phyloP scores from a whole-genome alignment of 2,113 vertebrate genomes.

The Leptosomus discolor region DNA sequence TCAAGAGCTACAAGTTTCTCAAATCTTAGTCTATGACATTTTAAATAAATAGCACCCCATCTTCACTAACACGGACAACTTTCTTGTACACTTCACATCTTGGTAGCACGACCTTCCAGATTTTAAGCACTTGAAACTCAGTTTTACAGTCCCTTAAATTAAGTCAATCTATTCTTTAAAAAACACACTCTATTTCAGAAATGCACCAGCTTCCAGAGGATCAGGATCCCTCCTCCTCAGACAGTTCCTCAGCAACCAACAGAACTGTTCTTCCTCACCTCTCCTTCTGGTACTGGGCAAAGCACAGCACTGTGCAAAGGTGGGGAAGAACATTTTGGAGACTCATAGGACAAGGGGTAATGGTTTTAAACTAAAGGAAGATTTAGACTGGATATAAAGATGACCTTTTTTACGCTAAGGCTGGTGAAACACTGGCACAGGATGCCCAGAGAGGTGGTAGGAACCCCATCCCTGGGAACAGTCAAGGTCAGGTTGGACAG shows the following conservation, averaged over 20 bases:
- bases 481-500: no score
- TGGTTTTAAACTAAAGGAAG: no score
- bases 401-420: no score
- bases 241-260: not conserved
- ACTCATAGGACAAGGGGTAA: no score
- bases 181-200: not conserved
- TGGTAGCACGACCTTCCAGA: not conserved
- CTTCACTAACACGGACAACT: not conserved
- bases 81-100: not conserved
- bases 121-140: not conserved
- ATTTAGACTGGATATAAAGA: no score
- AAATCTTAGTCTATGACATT: not conserved
- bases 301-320: not conserved
- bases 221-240: not conserved
- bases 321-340: not conserved
- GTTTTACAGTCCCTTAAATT: not conserved
- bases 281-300: not conserved
- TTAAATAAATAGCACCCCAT: not conserved
- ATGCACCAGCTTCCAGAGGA: not conserved
- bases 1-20: not conserved
- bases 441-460: no score
- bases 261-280: not conserved
- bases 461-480: no score
- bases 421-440: no score
- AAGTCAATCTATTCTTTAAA: not conserved